These are phyloP conservation scores for Mactromeris polynyma DNA, from an alignment of 2,888 invertebrate genomes.

Conservation along the genomic window DNA sequence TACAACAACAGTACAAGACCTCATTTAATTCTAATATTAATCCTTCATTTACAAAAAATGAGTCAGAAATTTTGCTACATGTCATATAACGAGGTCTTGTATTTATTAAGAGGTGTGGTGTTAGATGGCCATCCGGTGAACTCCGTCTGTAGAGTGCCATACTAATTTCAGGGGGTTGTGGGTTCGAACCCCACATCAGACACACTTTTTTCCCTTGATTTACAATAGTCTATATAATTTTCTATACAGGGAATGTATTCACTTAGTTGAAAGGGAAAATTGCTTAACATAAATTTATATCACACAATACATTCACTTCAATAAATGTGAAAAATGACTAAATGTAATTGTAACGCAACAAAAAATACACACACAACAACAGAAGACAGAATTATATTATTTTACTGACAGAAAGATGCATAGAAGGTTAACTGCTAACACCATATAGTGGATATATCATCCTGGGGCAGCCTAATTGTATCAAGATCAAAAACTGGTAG, in stretches of 20 bases:
- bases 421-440: background rate
- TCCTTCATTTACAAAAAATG: too few species aligned
- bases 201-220: too few species aligned
- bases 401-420: background rate
- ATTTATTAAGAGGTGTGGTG: too few species aligned
- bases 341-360: background rate
- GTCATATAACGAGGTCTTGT: too few species aligned
- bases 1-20: too few species aligned
- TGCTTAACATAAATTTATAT: background rate
- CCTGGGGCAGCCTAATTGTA: background rate
- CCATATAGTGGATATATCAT: background rate
- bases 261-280: background rate
- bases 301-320: background rate
- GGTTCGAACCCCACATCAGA: too few species aligned
- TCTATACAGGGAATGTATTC: background rate
- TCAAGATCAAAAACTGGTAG: background rate
- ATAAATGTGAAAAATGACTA: background rate
- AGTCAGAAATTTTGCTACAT: too few species aligned
- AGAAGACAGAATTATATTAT: background rate
- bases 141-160: too few species aligned
- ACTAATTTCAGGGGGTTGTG: too few species aligned
- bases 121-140: too few species aligned
- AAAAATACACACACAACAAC: background rate
- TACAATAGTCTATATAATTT: too few species aligned
- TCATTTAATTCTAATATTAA: too few species aligned